Percentiles rank a stretch among this genome's conserved stretches.
These are phyloP conservation scores for Leucophenga maculata DNA, from an alignment of 2,888 invertebrate genomes.

Conservation along the genomic window DNA sequence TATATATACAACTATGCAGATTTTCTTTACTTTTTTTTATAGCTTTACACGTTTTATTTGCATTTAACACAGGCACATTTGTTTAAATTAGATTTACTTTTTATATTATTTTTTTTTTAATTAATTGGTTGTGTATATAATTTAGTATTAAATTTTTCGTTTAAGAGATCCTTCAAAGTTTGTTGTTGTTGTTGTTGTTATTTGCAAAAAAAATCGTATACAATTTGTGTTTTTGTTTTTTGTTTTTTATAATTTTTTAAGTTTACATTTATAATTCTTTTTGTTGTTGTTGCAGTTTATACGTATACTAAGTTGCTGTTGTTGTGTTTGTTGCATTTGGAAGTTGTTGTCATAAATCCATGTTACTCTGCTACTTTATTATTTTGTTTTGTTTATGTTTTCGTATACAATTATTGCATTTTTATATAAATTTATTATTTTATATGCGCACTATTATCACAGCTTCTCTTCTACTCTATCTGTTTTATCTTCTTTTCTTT, in stretches of 20 bases:
- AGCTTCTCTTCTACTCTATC: slow-evolving; percentile 57
- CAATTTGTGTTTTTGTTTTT: slow-evolving; percentile 54
- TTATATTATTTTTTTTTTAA: slow-evolving; percentile 41
- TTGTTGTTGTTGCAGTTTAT: slow-evolving; percentile 37
- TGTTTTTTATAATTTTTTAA: slow-evolving; percentile 44
- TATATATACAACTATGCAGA: slow-evolving; percentile 8
- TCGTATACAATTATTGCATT: slow-evolving; percentile 29
- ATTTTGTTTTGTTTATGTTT: slow-evolving; percentile 7
- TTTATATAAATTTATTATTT: slow-evolving; percentile 35
- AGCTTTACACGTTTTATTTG: slow-evolving; percentile 29
- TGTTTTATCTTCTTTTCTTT: not conserved
- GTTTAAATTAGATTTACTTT: slow-evolving; percentile 50
- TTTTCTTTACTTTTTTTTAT: slow-evolving; percentile 35
- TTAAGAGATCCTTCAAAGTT: slow-evolving; percentile 22
- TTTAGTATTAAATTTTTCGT: slow-evolving; percentile 53
- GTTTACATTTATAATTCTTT: slow-evolving; percentile 35
- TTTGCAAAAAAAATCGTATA: slow-evolving; percentile 65
- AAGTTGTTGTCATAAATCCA: slow-evolving; percentile 56
- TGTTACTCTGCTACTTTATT: slow-evolving; percentile 35
- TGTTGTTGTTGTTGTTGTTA: slow-evolving; percentile 41
- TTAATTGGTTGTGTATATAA: slow-evolving; percentile 42
- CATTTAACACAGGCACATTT: slow-evolving; percentile 65
- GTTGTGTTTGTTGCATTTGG: slow-evolving; percentile 39
- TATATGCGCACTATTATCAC: slow-evolving; percentile 67
- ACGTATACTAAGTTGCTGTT: slow-evolving; percentile 40